Base-by-base conservation (phyloP, 1,140 invertebrate genomes). In the Pomacea maculata region DNA sequence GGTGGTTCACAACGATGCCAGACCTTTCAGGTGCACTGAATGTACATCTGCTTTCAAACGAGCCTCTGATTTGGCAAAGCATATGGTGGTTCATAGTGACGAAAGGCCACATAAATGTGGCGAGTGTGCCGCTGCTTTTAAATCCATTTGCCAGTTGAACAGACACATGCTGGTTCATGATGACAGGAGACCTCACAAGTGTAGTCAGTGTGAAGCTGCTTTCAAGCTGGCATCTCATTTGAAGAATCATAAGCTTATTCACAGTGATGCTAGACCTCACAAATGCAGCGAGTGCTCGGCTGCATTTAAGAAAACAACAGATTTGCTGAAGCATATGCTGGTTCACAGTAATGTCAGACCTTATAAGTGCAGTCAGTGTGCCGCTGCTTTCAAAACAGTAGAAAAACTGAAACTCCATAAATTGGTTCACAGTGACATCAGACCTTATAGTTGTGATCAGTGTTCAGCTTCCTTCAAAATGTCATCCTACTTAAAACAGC, bases 81-180 rank as follows among this genome's bases (percentile, higher is more conserved):
- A 84, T 25, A 81, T 70, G 34, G 45, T 57, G 55, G 67, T 79
- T 25, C 82, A 83, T 29, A 81, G 25, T 25, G 79, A 79, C 17
- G 63, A 71, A 54, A 84, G 79, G 71, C 83, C 83, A n/a, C 81
- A 68, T 81, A 72, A 54, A 10, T 84, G 83, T 79, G 71, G 70
- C 55, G 67, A 78, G 12, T 84, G 83, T 83, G 25, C 52, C 1
- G 82, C 82, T 25, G 17, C 73, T 5, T 84, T 84, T 71, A 61
- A 65, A 14, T 68, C 71, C 6, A 63, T 61, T 17, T 52, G 70
- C 21, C 68, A 52, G 12, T 76, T 84, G n/a, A 71, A 61, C 12
- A 55, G 74, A 21, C 83, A 84, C 61, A 78, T 65, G 11, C 29
- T 74, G 45, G 67, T 67, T 54, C 83, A 84, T 55, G 79, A 78